phyloP scores from a whole-genome alignment of 2,797 vertebrate genomes.

The Dryobates pubescens region DNA sequence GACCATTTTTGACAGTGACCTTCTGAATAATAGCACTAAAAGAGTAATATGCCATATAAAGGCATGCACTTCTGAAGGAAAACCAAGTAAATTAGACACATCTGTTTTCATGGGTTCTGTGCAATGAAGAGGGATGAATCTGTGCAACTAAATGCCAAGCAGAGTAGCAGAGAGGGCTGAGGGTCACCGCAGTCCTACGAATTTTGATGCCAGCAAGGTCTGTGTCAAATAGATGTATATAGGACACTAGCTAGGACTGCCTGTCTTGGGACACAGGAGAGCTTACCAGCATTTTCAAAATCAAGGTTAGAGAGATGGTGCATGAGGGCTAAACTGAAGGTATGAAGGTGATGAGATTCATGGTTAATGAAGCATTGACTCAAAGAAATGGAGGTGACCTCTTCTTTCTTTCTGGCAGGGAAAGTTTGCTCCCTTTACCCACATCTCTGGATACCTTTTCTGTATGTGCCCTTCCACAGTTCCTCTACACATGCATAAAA shows the following conservation, averaged over 20 bases:
- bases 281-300: not conserved
- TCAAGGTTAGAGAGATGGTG: not conserved
- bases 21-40: not conserved
- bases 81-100: not conserved
- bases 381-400: not conserved
- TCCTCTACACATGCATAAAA: not conserved
- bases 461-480: rapidly evolving
- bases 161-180: not conserved
- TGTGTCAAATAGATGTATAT: not conserved
- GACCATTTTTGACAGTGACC: not conserved
- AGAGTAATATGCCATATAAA: not conserved
- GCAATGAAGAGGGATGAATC: not conserved
- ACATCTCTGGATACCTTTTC: not conserved
- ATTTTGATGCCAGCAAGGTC: not conserved
- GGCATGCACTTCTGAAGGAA: not conserved
- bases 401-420: not conserved
- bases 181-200: not conserved
- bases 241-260: not conserved
- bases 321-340: not conserved
- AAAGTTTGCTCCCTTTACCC: not conserved
- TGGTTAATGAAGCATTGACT: not conserved
- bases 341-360: not conserved
- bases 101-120: not conserved
- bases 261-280: not conserved
- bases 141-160: not conserved